Evolutionary conservation across 37 sponge, comb jelly and placozoan species (phyloP), one percentile per base, ranked within the genome.

Genomic region (Beroe forskalii): DNA sequence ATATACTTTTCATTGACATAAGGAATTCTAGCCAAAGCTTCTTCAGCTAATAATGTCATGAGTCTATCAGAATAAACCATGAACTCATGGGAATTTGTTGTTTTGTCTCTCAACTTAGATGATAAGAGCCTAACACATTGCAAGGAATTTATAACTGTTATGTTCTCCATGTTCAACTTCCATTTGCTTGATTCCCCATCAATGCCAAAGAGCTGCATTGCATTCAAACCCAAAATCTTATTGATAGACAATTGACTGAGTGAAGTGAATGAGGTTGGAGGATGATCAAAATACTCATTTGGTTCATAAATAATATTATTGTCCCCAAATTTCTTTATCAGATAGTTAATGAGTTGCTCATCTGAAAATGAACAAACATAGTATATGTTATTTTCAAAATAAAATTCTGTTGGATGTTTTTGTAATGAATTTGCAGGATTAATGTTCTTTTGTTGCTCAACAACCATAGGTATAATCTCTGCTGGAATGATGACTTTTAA

Each of bases 21-120:
- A 22, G 86, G 86, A n/a, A 80, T 4, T n/a, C 36, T 41, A 27
- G 86, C 36, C 27, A 80, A 55, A n/a, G 86, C 86, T 25, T 80
- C 86, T 25, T 80, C 86, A 2, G 86, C 86, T n/a, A 80, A 24
- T 1, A 80, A n/a, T 25, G 60, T 42, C 86, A 80, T 80, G 0
- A 80, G 86, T 12, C 86, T 32, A 23, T 80, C 86, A 27, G 60
- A 32, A 41, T 80, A 9, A 23, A 80, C 19, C 86, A 80, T 80
- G 86, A 80, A 80, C n/a, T 80, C 86, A 23, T 41, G 28, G 30
- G 44, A 23, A 1, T 17, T 25, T 3, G 86, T 80, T 24, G 55
- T 23, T 17, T 17, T 44, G 55, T 80, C 86, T 23, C 86, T 41
- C 12, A 80, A 37, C n/a, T 41, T 80, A 20, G 86, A 80, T 23